A percentile compares a stretch with the other conserved stretches of the same genome.
These are phyloP conservation scores for Oeneis ivallda DNA, from an alignment of 2,888 invertebrate species.

Conservation along the genomic window DNA sequence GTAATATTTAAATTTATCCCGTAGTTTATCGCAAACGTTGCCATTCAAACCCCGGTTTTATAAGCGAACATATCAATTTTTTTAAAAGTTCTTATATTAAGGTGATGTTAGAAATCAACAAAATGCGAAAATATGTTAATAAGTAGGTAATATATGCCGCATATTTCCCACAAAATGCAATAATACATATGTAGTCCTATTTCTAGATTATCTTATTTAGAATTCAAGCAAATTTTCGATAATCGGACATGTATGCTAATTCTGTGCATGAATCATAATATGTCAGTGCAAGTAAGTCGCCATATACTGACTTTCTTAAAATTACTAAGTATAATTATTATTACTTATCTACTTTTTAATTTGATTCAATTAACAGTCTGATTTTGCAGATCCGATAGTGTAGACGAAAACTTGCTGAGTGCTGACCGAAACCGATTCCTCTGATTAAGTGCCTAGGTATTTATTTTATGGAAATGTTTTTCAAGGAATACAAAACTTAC, in stretches of 20 bases:
- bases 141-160: not conserved
- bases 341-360: too few species aligned
- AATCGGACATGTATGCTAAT: not conserved
- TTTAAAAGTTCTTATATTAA: slow-evolving; percentile 11
- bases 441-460: not conserved
- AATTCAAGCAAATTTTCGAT: not conserved
- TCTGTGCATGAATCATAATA: too few species aligned
- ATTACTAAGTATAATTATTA: too few species aligned
- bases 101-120: not conserved
- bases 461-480: not conserved
- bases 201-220: not conserved
- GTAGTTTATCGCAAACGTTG: slow-evolving; percentile 2
- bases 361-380: not conserved
- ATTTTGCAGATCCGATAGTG: not conserved
- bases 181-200: slow-evolving; percentile 13
- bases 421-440: not conserved
- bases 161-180: slow-evolving; percentile 3
- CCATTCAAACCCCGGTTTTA: not conserved
- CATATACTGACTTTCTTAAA: too few species aligned
- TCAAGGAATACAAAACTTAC: too few species aligned
- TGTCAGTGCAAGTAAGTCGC: not conserved
- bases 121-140: not conserved
- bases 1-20: not conserved
- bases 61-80: slow-evolving; percentile 22
- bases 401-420: not conserved